phyloP scores from a whole-genome alignment of 2,888 invertebrate species.

The Melangyna quadrimaculata region DNA sequence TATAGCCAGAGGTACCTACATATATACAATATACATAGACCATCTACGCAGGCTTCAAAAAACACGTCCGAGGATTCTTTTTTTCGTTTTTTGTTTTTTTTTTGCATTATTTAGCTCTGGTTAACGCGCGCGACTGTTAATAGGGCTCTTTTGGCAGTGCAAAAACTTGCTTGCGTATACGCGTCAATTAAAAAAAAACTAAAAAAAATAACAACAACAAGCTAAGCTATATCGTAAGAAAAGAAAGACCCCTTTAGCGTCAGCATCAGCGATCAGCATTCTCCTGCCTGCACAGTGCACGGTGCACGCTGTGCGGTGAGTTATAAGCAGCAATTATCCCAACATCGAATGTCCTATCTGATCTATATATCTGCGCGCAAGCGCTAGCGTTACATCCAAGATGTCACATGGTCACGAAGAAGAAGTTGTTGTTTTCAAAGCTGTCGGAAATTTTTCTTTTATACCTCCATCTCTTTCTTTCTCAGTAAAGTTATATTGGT shows the following conservation, averaged over 20 bases:
- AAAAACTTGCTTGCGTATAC: slow-evolving; percentile 43
- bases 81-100: background rate
- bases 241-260: slow-evolving; percentile 31
- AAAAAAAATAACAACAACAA: background rate
- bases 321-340: slow-evolving; percentile 72
- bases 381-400: slow-evolving; percentile 64
- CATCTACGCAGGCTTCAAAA: slow-evolving; percentile 16
- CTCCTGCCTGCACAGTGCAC: slow-evolving; percentile 52
- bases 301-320: slow-evolving; percentile 70
- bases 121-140: slow-evolving; percentile 47
- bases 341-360: slow-evolving; percentile 70
- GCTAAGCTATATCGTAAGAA: slow-evolving; percentile 1
- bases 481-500: background rate
- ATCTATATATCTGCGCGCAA: slow-evolving; percentile 70
- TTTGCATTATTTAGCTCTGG: slow-evolving; percentile 44
- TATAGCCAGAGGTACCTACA: slow-evolving; percentile 48
- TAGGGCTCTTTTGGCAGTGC: slow-evolving; percentile 25
- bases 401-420: slow-evolving; percentile 71
- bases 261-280: background rate
- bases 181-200: slow-evolving; percentile 50
- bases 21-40: slow-evolving; percentile 4
- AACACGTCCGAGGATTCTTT: slow-evolving; percentile 5
- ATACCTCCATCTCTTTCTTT: slow-evolving; percentile 5
- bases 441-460: slow-evolving; percentile 4
- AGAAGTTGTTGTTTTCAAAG: slow-evolving; percentile 45